Base-by-base conservation (phyloP, 2,888 invertebrate genomes). In the Athrips mouffetella region DNA sequence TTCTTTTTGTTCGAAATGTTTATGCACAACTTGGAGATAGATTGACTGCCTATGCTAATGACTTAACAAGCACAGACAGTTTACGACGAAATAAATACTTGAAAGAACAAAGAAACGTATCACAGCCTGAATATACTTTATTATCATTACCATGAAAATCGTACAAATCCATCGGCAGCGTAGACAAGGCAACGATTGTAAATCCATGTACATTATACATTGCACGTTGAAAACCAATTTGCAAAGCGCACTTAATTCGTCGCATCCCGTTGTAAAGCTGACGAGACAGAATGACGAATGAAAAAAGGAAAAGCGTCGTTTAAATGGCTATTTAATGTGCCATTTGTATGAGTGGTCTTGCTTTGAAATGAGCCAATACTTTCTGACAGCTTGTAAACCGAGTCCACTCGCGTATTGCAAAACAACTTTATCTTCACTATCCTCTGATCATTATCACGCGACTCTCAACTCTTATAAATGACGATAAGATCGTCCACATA, bases 221-320 rank as follows among this genome's bases (percentile, higher is more conserved):
- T 48, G 56, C 82, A 82, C 83, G 82, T 79, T 58, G 53, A 42
- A 59, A 61, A 70, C 63, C 79, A 70, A 82, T 83, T 81, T 79
- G 77, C 76, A 64, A 75, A 72, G 72, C 73, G 65, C 70, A 68
- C 67, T 73, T 69, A 73, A 80, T 75, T 69, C 73, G 53, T 65
- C 53, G 73, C 80, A 78, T 81, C 78, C 80, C 80, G 81, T 78
- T 78, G 77, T 76, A 68, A 78, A 78, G 67, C 63, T 70, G 69
- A 71, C 68, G 67, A 63, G 65, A 60, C 66, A 61, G 77, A 83
- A 84, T 85, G 83, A 85, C 75, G 70, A 80, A 86, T 85, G 73
- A 75, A 69, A 76, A 83, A 83, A 80, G 83, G 83, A 83, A 84
- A 80, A 75, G 73, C 72, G 63, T 63, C 71, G 65, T 72, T 80